Base-by-base conservation (phyloP, 1,140 invertebrate species). In the Orchestia grillus region DNA sequence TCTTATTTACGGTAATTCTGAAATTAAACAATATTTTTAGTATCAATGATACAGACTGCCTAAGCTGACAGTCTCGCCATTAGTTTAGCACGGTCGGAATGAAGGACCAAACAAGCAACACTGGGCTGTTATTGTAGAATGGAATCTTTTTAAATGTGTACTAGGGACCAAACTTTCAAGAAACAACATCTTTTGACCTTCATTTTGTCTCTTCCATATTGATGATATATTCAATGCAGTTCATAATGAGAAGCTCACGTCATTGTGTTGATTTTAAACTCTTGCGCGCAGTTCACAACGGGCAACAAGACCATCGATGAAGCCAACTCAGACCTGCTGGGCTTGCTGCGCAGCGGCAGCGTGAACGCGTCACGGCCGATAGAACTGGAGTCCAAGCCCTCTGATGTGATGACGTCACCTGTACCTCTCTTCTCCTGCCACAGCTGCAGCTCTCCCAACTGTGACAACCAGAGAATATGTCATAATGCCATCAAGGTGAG, bases 401-500 rank as follows among this genome's bases (percentile, higher is more conserved):
- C 28, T 36, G 62, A 77, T 19, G 62, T 36, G 28, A 44, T 6
- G 41, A 90, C 36, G 3, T 44, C 88, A 42, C 36, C 88, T 1
- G 41, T 42, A 15, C 88, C 88, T 44, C n/a, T n/a, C 43, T 94
- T 94, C 40, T 47, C 92, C 43, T 94, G 92, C 44, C 92, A 94
- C 44, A n/a, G 36, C 44, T 94, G 92, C 44, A 44, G 47, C 41
- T 4, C 92, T 6, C 92, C 92, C 40, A 44, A 94, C 92, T 94
- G 92, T 47, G 41, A 45, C 92, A 94, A 94, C 44, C 41, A 94
- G 36, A 94, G 44, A 94, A 44, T 94, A 8, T 94, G 92, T n/a
- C 44, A 94, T 47, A 94, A 45, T 94, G 92, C 92, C 40, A 47
- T 94, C 44, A 94, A 94, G 92, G 92, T 94, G 4, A 94, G 44